Evolutionary conservation across 2,888 invertebrate species (phyloP), one percentile per base, ranked within the genome.

Genomic region (Xanthia togata): DNA sequence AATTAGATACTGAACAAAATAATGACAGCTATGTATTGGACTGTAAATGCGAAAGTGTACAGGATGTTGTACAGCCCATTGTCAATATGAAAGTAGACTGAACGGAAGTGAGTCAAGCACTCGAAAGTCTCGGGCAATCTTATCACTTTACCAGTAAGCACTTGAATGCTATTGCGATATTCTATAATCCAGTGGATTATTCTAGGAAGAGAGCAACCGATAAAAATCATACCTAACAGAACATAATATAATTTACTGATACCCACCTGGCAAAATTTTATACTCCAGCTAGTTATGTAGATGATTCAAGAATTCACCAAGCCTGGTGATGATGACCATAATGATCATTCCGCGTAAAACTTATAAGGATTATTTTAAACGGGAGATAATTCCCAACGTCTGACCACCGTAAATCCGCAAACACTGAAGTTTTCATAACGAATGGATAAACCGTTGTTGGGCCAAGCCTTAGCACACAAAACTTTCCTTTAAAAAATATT

Each of bases 61-160:
- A 85, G 81, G 65, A 85, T 70, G 81, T 81, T 47, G 44, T 84
- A 68, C 47, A 72, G 64, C n/a, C 68, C 38, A 60, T 62, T 82
- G 71, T 78, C 38, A 53, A 83, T 59, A 68, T 70, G 63, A 83
- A 86, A 86, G 64, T 69, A 71, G 62, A 71, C 79, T 70, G 57
- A 84, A 63, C 72, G 79, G 73, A 83, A 86, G 73, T 83, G 73
- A 83, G 70, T 86, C 87, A 83, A 70, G 57, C 53, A 84, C 57
- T 72, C 69, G 65, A 82, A 85, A 70, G 65, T 73, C 70, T 70
- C 55, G 79, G 60, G 23, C 62, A 79, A 84, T 83, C 84, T 86
- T 79, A 86, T 83, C 87, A 50, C 26, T 53, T 82, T 76, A 82
- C 83, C 83, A 53, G 65, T 67, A 63, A 78, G 71, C 69, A 86